Conservation (phyloP, 2,113 vertebrate species). For the Thomomys bottae region DNA sequence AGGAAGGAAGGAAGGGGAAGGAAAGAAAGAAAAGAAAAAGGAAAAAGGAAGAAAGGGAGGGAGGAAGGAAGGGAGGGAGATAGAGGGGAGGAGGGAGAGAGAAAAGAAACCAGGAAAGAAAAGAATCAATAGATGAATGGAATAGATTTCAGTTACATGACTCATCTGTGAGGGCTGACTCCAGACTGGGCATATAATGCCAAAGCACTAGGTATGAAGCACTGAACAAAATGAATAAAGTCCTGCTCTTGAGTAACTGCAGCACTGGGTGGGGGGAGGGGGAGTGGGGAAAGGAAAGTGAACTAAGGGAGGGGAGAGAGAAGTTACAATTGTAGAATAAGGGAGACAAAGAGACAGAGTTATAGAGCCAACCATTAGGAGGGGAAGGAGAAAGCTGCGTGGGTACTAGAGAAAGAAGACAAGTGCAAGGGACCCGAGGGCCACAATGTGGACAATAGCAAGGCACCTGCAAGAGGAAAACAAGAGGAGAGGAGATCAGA, state of each 20-base stretch:
- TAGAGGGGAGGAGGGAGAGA: too few species aligned
- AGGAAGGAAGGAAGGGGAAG: too few species aligned
- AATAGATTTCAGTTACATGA: background rate
- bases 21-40: accelerated
- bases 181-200: background rate
- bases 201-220: background rate
- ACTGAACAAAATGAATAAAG: background rate
- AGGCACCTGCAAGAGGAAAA: background rate
- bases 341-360: background rate
- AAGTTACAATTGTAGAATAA: background rate
- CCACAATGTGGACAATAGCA: accelerated
- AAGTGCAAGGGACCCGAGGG: background rate
- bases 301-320: background rate
- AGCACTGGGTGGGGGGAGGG: too few species aligned
- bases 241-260: background rate
- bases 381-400: background rate
- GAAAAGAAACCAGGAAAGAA: background rate
- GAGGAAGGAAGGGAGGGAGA: too few species aligned
- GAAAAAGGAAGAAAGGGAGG: too few species aligned
- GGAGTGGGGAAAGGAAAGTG: background rate
- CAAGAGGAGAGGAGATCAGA: background rate
- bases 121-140: too few species aligned
- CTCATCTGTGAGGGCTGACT: background rate
- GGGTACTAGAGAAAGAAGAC: background rate
- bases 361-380: background rate